Conservation (phyloP, 2,888 invertebrate species). For the Campoplex nolae region DNA sequence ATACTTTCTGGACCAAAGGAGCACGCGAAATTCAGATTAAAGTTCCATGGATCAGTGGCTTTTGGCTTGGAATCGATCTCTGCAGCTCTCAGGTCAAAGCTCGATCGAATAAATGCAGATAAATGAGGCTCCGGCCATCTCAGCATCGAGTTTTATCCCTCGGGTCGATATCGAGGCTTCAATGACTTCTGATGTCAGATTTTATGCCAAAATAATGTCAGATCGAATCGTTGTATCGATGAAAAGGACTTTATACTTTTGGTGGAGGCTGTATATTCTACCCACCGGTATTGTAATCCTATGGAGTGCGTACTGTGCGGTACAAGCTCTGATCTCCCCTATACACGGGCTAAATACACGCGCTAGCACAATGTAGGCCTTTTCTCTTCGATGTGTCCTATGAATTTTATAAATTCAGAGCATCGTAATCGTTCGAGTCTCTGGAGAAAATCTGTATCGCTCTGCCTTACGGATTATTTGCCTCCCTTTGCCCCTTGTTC, state of each 20-base stretch:
- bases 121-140: neutral
- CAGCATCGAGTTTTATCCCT: neutral
- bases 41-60: neutral
- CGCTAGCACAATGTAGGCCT: constrained; percentile 9
- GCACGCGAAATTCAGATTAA: neutral
- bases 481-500: neutral
- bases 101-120: too few species aligned
- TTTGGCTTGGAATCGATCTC: neutral
- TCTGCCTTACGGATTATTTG: neutral
- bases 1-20: neutral
- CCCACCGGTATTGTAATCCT: neutral
- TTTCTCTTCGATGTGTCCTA: constrained; percentile 31
- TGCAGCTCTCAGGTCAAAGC: too few species aligned
- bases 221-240: neutral
- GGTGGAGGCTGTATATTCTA: constrained; percentile 5
- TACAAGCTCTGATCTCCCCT: constrained; percentile 14
- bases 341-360: constrained; percentile 32
- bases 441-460: constrained; percentile 25
- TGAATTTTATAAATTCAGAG: constrained; percentile 41
- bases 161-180: neutral
- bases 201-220: too few species aligned
- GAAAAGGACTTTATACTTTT: neutral
- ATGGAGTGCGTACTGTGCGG: constrained; percentile 1
- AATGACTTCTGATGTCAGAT: too few species aligned
- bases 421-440: constrained; percentile 27